Base-by-base conservation (phyloP, 2,888 invertebrate genomes). In the Dolomedes plantarius region DNA sequence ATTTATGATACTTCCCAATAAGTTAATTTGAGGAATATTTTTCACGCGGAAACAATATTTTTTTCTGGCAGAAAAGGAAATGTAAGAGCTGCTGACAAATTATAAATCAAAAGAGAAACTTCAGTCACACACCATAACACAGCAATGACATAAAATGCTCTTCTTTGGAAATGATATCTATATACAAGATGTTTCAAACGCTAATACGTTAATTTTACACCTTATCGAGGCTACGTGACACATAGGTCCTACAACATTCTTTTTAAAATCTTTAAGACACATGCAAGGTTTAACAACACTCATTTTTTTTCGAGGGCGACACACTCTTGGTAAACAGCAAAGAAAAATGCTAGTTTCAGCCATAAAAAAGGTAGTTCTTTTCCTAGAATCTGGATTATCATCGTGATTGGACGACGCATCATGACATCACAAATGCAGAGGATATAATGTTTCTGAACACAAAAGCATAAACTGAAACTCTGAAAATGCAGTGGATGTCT, bases 341-440 rank as follows among this genome's bases (percentile, higher is more conserved):
- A 56, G 5, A 23, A 56, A 56, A 56, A 16, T 56, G 5, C 7
- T 1, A 2, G 6, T 23, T 56, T n/a, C 5, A 56, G 11, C 23
- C 56, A 19, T 56, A 23, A 23, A 56, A 56, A 19, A 23, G 2
- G 23, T 19, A 9, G 65, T 69, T 72, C 32, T 29, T 46, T 11
- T 62, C 36, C 65, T 16, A 62, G n/a, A 13, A 13, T 82, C 82
- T 76, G 29, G 82, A 32, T 76, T 82, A 82, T 41, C 39, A 75
- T 50, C 62, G 27, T 85, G 83, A 85, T 85, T 85, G 83, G 77
- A 85, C 76, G 77, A 77, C 83, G 83, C 83, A 85, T 77, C 77
- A 73, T 39, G 39, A 74, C 41, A 41, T 41, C 27, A 69, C 67
- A 65, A 19, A 62, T 62, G 62, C 27, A 32, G n/a, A 67, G 32